Evolutionary conservation across 53 echinoderm and acorn worm genomes (phyloP).

Genomic region (Paelopatides confundens): DNA sequence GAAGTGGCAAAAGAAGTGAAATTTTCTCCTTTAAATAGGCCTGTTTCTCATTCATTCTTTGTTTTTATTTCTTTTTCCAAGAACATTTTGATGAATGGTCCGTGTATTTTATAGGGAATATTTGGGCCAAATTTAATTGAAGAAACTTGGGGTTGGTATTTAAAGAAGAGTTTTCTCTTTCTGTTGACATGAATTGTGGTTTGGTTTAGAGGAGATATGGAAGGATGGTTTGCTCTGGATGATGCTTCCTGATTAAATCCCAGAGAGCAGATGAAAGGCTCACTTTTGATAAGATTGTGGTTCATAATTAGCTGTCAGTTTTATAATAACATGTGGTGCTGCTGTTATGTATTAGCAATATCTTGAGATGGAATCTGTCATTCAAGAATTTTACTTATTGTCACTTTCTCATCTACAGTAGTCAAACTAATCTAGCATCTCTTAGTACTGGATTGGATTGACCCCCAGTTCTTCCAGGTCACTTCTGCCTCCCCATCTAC

Average conservation of each 20-base stretch:
- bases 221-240: background rate
- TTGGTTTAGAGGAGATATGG: background rate
- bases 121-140: conserved; percentile 41
- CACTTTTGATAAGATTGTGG: conserved; percentile 1
- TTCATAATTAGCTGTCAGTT: conserved; percentile 24
- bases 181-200: conserved; percentile 18
- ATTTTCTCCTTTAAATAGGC: background rate
- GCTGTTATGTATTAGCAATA: background rate
- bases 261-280: background rate
- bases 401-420: no score
- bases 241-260: background rate
- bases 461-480: no score
- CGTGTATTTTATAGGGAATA: background rate
- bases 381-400: no score
- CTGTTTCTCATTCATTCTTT: conserved; percentile 21
- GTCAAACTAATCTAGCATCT: no score
- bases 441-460: no score
- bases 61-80: conserved; percentile 1
- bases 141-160: background rate
- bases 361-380: background rate
- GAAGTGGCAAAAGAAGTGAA: background rate
- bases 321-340: background rate
- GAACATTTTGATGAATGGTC: conserved; percentile 9
- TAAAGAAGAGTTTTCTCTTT: background rate
- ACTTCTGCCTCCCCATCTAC: no score